Evolutionary conservation across 2,888 invertebrate genomes (phyloP).

Genomic region (Sinohyriopsis cumingii): DNA sequence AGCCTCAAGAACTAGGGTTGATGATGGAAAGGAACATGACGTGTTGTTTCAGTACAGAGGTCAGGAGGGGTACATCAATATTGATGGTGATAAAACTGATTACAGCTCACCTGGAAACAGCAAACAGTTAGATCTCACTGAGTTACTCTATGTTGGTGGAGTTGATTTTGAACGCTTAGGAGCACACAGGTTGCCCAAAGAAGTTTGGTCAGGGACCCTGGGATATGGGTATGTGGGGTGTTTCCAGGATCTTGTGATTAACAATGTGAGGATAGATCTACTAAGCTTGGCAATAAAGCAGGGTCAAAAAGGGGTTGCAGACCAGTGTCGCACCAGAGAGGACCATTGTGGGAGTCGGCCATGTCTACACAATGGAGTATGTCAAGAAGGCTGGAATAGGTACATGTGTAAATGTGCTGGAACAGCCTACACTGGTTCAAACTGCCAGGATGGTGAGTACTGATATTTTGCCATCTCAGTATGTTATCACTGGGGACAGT

Average conservation of each 20-base stretch:
- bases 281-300: slow-evolving; percentile 91
- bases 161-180: slow-evolving; percentile 75
- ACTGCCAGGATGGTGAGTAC: slow-evolving; percentile 86
- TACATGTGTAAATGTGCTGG: slow-evolving; percentile 93
- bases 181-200: slow-evolving; percentile 85
- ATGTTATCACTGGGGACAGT: not conserved
- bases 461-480: not conserved
- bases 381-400: slow-evolving; percentile 96
- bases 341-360: slow-evolving; percentile 80
- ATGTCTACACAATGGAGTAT: slow-evolving; percentile 90
- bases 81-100: slow-evolving; percentile 78
- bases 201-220: slow-evolving; percentile 91
- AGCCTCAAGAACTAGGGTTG: slow-evolving; percentile 83
- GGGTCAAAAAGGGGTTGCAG: slow-evolving; percentile 90
- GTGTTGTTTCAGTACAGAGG: slow-evolving; percentile 85
- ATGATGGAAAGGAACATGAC: slow-evolving; percentile 95
- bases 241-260: slow-evolving; percentile 89
- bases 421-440: slow-evolving; percentile 90
- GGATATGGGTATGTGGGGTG: slow-evolving; percentile 95
- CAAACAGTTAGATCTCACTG: slow-evolving; percentile 90
- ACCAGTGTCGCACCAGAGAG: slow-evolving; percentile 85
- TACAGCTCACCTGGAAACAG: slow-evolving; percentile 81
- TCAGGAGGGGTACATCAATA: slow-evolving; percentile 88
- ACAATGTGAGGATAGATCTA: slow-evolving; percentile 90
- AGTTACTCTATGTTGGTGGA: slow-evolving; percentile 91